Evolutionary conservation across 2,113 vertebrate species (phyloP).

Genomic region (Catharus minimus): DNA sequence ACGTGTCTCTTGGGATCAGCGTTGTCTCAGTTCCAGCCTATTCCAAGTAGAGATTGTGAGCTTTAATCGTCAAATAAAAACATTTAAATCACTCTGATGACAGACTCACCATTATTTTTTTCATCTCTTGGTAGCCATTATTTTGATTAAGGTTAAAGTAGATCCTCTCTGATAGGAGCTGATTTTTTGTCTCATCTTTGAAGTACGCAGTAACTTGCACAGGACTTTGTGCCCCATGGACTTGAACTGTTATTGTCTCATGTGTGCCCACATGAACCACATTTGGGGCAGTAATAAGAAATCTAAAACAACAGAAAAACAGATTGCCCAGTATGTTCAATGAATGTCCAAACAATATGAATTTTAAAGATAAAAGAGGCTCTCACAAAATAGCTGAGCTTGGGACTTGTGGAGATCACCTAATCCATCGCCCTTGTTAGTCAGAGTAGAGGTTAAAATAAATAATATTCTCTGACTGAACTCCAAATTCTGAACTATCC

Average conservation of each 20-base stretch:
- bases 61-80: neutral
- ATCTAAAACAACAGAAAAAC: conserved; percentile 46
- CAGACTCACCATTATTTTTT: conserved; percentile 62
- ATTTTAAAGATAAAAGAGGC: neutral
- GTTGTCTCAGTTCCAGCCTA: neutral
- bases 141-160: conserved; percentile 38
- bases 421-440: accelerated
- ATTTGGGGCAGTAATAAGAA: conserved; percentile 72
- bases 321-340: neutral
- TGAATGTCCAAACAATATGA: neutral
- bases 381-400: neutral
- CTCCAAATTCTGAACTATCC: neutral
- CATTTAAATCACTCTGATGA: neutral
- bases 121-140: conserved; percentile 67
- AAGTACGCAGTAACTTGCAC: conserved; percentile 48
- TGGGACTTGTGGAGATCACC: neutral
- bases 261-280: conserved; percentile 61
- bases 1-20: neutral
- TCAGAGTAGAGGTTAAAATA: neutral
- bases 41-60: neutral
- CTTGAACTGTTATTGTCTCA: conserved; percentile 68
- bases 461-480: neutral
- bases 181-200: neutral
- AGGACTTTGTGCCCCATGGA: conserved; percentile 38
- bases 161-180: conserved; percentile 11